These are phyloP conservation scores for Octopus bimaculoides DNA, from an alignment of 1,140 invertebrate species.

Conservation along the genomic window DNA sequence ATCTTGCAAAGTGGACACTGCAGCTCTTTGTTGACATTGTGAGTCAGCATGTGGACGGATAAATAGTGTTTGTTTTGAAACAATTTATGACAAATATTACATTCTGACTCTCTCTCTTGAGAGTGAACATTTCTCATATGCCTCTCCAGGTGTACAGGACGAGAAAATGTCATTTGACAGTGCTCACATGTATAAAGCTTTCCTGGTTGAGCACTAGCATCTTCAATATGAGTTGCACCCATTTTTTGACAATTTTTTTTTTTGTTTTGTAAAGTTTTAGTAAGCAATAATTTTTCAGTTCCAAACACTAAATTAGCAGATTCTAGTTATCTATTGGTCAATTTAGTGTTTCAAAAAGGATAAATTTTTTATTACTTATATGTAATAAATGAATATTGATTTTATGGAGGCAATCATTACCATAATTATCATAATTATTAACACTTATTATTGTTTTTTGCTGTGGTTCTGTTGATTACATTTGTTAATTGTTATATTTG, in stretches of 20 bases:
- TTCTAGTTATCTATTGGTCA: no score
- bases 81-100: neutral
- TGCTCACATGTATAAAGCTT: constrained; percentile 1
- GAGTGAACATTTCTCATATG: neutral
- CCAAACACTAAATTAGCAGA: no score
- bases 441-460: no score
- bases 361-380: no score
- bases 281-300: no score
- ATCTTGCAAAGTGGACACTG: constrained; percentile 3
- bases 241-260: neutral
- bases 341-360: no score
- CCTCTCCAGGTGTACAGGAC: neutral
- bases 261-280: no score
- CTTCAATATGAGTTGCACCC: neutral
- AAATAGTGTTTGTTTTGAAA: constrained; percentile 4
- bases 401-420: no score
- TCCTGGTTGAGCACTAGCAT: neutral
- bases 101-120: neutral
- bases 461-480: no score
- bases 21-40: neutral
- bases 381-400: no score
- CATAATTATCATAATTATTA: no score
- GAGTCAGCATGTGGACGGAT: constrained; percentile 4
- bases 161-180: neutral
- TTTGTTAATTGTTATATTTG: no score